Evolutionary conservation across 2,888 invertebrate genomes (phyloP).

Genomic region (Drosophila buzzatii): DNA sequence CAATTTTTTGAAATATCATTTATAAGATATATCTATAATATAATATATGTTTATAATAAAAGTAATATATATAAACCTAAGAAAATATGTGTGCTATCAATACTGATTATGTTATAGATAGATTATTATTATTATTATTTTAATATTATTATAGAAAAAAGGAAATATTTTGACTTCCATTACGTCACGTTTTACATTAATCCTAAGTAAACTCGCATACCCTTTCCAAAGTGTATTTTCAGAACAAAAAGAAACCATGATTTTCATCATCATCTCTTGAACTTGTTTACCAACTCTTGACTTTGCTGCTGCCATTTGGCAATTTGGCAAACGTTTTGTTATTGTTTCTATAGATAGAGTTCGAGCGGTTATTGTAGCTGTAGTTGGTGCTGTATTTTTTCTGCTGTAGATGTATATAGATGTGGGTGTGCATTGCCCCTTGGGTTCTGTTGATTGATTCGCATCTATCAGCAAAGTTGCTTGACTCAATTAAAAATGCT

Average conservation of each 20-base stretch:
- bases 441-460: conserved; percentile 60
- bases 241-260: conserved; percentile 36
- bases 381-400: conserved; percentile 20
- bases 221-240: neutral
- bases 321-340: conserved; percentile 32
- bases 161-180: neutral
- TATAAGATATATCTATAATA: no score
- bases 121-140: no score
- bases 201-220: no score
- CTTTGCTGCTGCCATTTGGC: conserved; percentile 38
- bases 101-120: no score
- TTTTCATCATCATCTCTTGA: conserved; percentile 34
- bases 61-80: no score
- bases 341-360: conserved; percentile 15
- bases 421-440: conserved; percentile 16
- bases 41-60: no score
- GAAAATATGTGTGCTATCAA: no score
- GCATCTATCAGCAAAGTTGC: conserved; percentile 45
- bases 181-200: neutral
- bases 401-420: no score
- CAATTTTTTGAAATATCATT: no score
- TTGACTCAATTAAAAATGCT: conserved; percentile 65
- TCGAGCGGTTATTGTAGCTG: conserved; percentile 15
- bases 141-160: no score
- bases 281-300: conserved; percentile 58